phyloP scores from a whole-genome alignment of 53 echinoderm and acorn worm genomes.

The Stichopus horrens region DNA sequence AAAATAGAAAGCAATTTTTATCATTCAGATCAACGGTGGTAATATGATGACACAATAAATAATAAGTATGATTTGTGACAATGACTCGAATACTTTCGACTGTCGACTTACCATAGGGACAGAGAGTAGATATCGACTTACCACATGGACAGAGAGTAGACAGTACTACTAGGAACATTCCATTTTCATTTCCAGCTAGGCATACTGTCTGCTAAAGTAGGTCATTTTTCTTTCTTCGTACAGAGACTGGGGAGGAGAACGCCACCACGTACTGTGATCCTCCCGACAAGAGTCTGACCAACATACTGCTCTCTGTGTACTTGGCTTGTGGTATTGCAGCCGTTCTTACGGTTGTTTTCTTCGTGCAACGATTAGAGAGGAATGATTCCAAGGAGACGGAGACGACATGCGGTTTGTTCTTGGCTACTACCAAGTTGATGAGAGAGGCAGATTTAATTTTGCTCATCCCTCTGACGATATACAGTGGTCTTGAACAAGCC shows the following conservation, averaged over 20 bases:
- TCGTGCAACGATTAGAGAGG: slow-evolving; percentile 58
- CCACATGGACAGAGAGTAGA: too few relatives aligned
- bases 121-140: too few relatives aligned
- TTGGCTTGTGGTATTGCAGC: slow-evolving; percentile 70
- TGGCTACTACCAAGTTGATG: slow-evolving; percentile 74
- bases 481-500: slow-evolving; percentile 89
- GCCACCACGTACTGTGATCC: slow-evolving; percentile 68
- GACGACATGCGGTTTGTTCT: slow-evolving; percentile 58
- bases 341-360: slow-evolving; percentile 57
- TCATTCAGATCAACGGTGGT: too few relatives aligned
- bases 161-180: too few relatives aligned
- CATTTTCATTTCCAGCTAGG: too few relatives aligned
- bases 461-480: slow-evolving; percentile 84
- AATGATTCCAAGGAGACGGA: slow-evolving; percentile 51
- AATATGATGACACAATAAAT: too few relatives aligned
- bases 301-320: slow-evolving; percentile 74
- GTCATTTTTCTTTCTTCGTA: too few relatives aligned
- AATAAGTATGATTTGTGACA: too few relatives aligned
- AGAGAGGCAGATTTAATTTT: slow-evolving; percentile 62
- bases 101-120: too few relatives aligned
- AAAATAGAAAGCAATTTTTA: too few relatives aligned
- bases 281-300: slow-evolving; percentile 59
- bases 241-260: slow-evolving; percentile 43
- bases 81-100: too few relatives aligned
- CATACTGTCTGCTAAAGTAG: too few relatives aligned